Evolutionary conservation across 2,888 invertebrate species (phyloP), one percentile per base, ranked within the genome.

Genomic region (Cataglyphis altisquamis): DNA sequence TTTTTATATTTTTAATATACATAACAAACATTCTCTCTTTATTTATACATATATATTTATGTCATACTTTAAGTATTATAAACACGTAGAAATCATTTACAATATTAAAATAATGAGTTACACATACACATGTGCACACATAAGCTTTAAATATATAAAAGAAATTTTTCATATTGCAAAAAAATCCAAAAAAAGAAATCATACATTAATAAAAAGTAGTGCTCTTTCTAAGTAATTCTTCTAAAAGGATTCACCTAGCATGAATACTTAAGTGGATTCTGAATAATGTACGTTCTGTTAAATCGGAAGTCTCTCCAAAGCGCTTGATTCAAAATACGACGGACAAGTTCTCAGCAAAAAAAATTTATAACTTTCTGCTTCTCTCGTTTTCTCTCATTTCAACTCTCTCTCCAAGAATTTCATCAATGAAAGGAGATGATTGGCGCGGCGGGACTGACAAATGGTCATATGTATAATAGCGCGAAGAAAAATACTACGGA

Each of bases 401-500:
- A 62, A 70, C 45, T 48, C 87, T 88, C 87, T 88, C 73, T 70
- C 73, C 60, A 55, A 78, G 68, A 84, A 80, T 73, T 68, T 78
- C 86, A 85, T 90, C 87, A 83, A 88, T 89, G 84, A 80, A 84
- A 77, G 77, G 80, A 72, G 84, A 85, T 87, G 82, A 85, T 87
- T 74, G 52, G 52, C 77, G 75, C 63, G 74, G 72, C 72, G 74
- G 81, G 83, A 87, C 87, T 87, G 90, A 90, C 90, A 84, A 90
- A 90, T 90, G 86, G 86, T 86, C 85, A 83, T 68, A 83, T 72
- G 64, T 77, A 87, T 90, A 90, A 90, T 90, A 83, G 85, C 77
- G 82, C 84, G 67, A 74, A 63, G 68, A 86, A 85, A 86, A 87
- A 89, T 89, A 89, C 87, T 82, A 62, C 41, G 57, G 78, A 67